Base-by-base conservation (phyloP, 1,140 invertebrate genomes). In the Pteromalus puparum region DNA sequence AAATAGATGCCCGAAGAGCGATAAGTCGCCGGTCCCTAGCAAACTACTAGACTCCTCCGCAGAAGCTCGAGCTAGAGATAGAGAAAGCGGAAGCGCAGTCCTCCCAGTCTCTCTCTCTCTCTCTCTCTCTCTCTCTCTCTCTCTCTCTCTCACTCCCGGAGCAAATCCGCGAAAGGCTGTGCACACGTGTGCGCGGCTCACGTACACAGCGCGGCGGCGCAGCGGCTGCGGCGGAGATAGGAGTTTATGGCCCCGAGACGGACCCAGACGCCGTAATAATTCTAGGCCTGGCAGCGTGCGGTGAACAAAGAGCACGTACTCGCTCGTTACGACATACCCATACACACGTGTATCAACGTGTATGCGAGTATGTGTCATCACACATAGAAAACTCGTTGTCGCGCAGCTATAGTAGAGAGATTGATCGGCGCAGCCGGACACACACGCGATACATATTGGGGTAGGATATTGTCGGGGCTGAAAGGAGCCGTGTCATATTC, bases 251-350 rank as follows among this genome's bases (percentile, higher is more conserved):
- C 53, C 76, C 15, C 65, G 75, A 72, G 82, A 74, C 53, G 42
- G 53, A 53, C 72, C 75, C 24, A 67, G 68, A 67, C 68, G 42
- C 34, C 12, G 48, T 30, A 84, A 80, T 84, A 74, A 84, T 74
- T 79, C 46, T 79, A 79, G 77, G 68, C 53, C 83, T 74, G 15
- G 21, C 68, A 48, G 9, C 34, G 5, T 12, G 28, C 26, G 30
- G 30, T 10, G 72, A 72, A 83, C 82, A 83, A 83, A 83, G 81
- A 70, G 38, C 81, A 77, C 70, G 68, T 81, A 73, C n/a, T 48
- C 42, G 15, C 46, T 82, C 53, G 73, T 82, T 82, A 76, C 81
- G 34, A 82, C 81, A 78, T n/a, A n/a, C 53, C 5, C 6, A 61
- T 4, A 48, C 13, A 48, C 46, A 15, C 12, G 46, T 10, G 46